A percentile compares a stretch with the other conserved stretches of the same genome.
phyloP scores from a whole-genome alignment of 2,888 invertebrate genomes.

The Notodonta dromedarius region DNA sequence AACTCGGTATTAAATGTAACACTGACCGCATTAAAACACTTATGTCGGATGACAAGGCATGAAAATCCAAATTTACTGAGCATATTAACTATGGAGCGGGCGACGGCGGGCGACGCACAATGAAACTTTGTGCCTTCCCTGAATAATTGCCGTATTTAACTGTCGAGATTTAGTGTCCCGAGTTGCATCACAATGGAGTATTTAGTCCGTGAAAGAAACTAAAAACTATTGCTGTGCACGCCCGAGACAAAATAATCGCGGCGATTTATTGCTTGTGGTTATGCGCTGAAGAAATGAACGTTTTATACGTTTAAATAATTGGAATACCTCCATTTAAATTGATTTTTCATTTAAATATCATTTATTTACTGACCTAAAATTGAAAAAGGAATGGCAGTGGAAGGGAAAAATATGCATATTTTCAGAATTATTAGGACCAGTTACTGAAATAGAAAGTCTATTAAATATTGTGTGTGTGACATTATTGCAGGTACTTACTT shows the following conservation, averaged over 20 bases:
- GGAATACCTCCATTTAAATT: not conserved
- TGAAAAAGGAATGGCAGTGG: no score
- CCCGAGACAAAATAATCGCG: conserved; percentile 23
- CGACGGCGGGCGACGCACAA: conserved; percentile 63
- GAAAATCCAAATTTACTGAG: conserved; percentile 75
- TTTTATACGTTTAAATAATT: not conserved
- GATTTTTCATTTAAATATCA: not conserved
- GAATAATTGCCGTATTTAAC: conserved; percentile 79
- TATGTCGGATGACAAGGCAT: conserved; percentile 75
- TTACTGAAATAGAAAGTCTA: no score
- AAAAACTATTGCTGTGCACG: conserved; percentile 54
- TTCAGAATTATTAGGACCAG: no score
- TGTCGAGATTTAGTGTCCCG: conserved; percentile 62
- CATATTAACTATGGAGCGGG: conserved; percentile 57
- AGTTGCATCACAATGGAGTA: conserved; percentile 62
- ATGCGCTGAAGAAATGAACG: not conserved
- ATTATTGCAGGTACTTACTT: no score
- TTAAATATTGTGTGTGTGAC: no score
- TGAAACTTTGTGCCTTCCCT: conserved; percentile 69
- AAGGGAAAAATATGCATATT: no score
- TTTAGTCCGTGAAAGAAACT: conserved; percentile 66
- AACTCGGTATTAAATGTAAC: conserved; percentile 60
- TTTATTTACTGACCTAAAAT: no score
- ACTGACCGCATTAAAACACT: conserved; percentile 67
- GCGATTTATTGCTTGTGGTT: conserved; percentile 27